A percentile compares a stretch with the other conserved stretches of the same genome.
These are phyloP conservation scores for Poecilia velifera DNA, from an alignment of 2,797 vertebrate species.

Conservation along the genomic window DNA sequence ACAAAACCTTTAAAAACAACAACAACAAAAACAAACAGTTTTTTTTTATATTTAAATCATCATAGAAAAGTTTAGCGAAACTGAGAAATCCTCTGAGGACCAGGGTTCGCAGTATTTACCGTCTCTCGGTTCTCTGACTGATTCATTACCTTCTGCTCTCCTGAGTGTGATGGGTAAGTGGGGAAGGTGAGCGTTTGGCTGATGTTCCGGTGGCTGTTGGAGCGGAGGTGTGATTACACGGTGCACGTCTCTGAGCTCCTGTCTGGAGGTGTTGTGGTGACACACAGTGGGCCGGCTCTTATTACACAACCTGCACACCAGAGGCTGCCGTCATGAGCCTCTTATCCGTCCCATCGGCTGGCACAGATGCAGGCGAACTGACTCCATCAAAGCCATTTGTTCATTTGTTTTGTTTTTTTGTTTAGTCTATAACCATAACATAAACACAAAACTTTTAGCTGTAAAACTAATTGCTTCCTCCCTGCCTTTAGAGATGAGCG, in stretches of 20 bases:
- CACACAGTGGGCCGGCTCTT: slow-evolving; percentile 43
- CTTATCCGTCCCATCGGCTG: neutral
- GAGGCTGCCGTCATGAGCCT: slow-evolving; percentile 13
- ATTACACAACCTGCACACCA: slow-evolving; percentile 46
- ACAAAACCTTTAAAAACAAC: neutral
- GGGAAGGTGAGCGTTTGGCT: slow-evolving; percentile 28
- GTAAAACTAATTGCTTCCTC: neutral
- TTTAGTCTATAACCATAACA: neutral
- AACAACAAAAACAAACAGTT: no score
- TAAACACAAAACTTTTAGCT: neutral
- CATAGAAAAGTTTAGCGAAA: neutral
- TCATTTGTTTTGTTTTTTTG: neutral
- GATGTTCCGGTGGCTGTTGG: slow-evolving; percentile 29
- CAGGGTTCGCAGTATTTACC: neutral
- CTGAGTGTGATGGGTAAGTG: neutral
- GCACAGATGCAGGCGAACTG: neutral
- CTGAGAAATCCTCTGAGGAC: neutral
- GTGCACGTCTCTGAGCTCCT: slow-evolving; percentile 13
- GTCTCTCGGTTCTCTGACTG: neutral
- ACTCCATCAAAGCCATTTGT: neutral
- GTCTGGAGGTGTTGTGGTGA: slow-evolving; percentile 45
- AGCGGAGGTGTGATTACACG: slow-evolving; percentile 44
- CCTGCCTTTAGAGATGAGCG: neutral
- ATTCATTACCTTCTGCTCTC: neutral
- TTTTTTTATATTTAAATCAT: neutral